Percentiles rank a stretch among this genome's conserved stretches.
Conservation (phyloP, 2,888 invertebrate species). For the Poecilus cupreus region DNA sequence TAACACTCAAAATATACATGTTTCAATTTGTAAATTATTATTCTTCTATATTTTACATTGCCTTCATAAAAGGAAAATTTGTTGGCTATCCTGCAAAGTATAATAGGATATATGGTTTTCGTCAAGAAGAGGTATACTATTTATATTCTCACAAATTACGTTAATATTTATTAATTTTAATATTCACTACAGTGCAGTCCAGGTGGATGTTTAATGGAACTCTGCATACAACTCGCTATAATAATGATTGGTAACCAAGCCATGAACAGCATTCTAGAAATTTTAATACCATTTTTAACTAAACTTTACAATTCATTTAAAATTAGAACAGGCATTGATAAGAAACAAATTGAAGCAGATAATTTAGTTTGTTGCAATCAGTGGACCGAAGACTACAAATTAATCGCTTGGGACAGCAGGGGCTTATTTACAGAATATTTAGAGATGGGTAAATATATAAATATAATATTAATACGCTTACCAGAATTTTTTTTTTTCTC, state of each 20-base stretch:
- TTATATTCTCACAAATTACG: conserved; percentile 23
- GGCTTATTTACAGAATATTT: conserved; percentile 88
- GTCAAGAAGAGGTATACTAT: conserved; percentile 81
- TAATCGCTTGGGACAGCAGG: conserved; percentile 78
- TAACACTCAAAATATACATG: conserved; percentile 89
- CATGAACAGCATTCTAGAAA: conserved; percentile 85
- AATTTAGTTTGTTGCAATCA: conserved; percentile 77
- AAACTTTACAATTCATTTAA: conserved; percentile 75
- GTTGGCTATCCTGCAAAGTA: conserved; percentile 87
- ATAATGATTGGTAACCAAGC: conserved; percentile 93
- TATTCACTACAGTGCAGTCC: conserved; percentile 79
- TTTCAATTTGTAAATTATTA: conserved; percentile 94
- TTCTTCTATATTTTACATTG: conserved; percentile 90
- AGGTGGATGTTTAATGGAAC: conserved; percentile 89
- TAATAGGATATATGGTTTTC: conserved; percentile 81
- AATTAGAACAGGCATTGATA: conserved; percentile 73
- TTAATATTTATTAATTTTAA: conserved; percentile 62
- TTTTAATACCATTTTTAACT: conserved; percentile 79
- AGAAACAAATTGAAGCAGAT: conserved; percentile 69
- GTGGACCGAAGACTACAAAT: conserved; percentile 85
- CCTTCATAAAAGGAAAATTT: conserved; percentile 85
- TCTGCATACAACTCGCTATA: conserved; percentile 89
- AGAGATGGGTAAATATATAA: conserved; percentile 82
- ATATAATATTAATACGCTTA: too few relatives aligned
- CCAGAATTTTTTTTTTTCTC: too few relatives aligned